These are phyloP conservation scores for Gymnobelideus leadbeateri DNA, from an alignment of 2,113 vertebrate genomes.

Conservation along the genomic window DNA sequence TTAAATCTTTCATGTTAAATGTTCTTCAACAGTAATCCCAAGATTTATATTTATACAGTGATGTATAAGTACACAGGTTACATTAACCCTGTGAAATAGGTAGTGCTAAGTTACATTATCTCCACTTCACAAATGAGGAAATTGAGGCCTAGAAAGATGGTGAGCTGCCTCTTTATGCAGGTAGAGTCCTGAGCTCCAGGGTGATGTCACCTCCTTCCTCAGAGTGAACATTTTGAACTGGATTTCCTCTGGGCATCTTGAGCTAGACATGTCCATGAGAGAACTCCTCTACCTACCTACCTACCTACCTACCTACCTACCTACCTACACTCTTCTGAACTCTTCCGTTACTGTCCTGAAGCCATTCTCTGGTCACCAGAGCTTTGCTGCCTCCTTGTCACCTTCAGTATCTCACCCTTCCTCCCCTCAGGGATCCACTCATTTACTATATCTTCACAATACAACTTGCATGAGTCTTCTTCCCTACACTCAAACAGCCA, in stretches of 20 bases:
- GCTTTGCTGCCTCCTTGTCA: neutral
- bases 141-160: neutral
- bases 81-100: neutral
- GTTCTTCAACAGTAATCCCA: neutral
- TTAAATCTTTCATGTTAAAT: neutral
- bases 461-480: too few relatives aligned
- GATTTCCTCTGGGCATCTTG: neutral
- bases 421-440: neutral
- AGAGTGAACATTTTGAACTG: neutral
- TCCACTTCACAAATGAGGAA: neutral
- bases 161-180: neutral
- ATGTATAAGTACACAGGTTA: neutral
- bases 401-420: too few relatives aligned
- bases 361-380: fast-evolving
- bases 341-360: neutral
- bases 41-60: neutral
- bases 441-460: too few relatives aligned
- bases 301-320: too few relatives aligned
- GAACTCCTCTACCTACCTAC: neutral
- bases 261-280: neutral
- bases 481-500: too few relatives aligned
- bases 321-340: neutral
- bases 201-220: neutral
- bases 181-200: neutral
- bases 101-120: neutral